Conservation (phyloP, 2,888 invertebrate genomes). For the Terebella lapidaria region DNA sequence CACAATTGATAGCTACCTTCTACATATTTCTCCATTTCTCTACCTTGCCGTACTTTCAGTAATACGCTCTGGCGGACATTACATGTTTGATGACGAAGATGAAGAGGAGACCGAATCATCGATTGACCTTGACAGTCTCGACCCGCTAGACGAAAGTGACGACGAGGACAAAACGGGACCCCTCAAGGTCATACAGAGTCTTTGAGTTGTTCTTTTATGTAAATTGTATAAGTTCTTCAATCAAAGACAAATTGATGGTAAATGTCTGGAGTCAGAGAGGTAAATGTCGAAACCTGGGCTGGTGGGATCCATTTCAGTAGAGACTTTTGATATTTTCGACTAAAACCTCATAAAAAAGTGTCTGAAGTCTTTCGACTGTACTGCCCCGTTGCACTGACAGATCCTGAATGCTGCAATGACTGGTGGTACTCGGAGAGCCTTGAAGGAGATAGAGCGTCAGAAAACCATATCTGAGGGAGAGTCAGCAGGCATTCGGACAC, state of each 20-base stretch:
- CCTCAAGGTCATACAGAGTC: constrained; percentile 41
- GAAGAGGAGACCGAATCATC: constrained; percentile 58
- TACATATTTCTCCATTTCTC: not conserved
- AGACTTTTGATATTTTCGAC: too few species aligned
- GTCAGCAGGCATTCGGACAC: not conserved
- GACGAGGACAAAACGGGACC: constrained; percentile 36
- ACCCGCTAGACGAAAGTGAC: constrained; percentile 16
- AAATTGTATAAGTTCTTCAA: too few species aligned
- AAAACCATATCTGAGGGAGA: not conserved
- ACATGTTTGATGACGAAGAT: constrained; percentile 95
- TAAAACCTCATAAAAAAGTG: too few species aligned
- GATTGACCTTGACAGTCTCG: constrained; percentile 6
- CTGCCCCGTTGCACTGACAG: too few species aligned
- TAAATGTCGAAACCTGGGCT: too few species aligned
- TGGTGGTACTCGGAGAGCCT: constrained; percentile 62
- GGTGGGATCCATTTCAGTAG: too few species aligned
- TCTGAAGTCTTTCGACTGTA: too few species aligned
- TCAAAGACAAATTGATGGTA: too few species aligned
- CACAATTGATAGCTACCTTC: too few species aligned
- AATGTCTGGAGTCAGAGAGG: too few species aligned
- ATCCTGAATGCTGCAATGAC: constrained; percentile 37
- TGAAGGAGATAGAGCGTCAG: constrained; percentile 51
- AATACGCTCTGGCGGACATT: constrained; percentile 95
- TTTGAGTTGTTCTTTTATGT: too few species aligned
- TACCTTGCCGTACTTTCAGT: too few species aligned